Percentiles rank a stretch among this genome's conserved stretches.
phyloP scores from a whole-genome alignment of 2,797 vertebrate genomes.

The Falco novaeseelandiae region DNA sequence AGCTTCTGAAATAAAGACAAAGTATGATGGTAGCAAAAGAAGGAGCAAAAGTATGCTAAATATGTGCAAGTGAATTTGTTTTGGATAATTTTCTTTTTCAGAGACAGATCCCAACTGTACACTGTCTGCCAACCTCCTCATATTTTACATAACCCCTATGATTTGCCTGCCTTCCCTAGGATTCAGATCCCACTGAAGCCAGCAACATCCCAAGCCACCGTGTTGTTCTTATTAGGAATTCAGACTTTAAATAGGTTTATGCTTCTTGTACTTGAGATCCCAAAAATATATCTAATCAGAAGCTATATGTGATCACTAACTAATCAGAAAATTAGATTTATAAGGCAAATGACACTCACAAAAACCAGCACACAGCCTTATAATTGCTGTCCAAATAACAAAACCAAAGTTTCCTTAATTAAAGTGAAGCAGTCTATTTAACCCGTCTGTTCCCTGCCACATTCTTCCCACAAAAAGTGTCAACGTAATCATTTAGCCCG shows the following conservation, averaged over 20 bases:
- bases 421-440: background rate
- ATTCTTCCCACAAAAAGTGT: background rate
- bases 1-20: background rate
- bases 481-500: background rate
- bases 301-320: background rate
- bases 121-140: background rate
- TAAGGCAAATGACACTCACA: background rate
- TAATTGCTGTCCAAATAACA: background rate
- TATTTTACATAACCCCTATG: background rate
- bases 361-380: background rate
- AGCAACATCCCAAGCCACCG: background rate
- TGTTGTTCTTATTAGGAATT: background rate
- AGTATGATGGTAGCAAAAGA: background rate
- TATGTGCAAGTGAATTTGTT: background rate
- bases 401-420: background rate
- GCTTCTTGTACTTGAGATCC: background rate
- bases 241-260: background rate
- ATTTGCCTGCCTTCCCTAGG: background rate
- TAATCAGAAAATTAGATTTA: background rate
- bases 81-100: background rate
- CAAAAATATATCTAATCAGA: background rate
- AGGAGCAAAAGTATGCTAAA: background rate
- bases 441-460: background rate
- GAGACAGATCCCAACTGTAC: background rate
- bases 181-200: background rate